Conservation (phyloP, 2,113 vertebrate species). For the Paraplagusia blochii region DNA sequence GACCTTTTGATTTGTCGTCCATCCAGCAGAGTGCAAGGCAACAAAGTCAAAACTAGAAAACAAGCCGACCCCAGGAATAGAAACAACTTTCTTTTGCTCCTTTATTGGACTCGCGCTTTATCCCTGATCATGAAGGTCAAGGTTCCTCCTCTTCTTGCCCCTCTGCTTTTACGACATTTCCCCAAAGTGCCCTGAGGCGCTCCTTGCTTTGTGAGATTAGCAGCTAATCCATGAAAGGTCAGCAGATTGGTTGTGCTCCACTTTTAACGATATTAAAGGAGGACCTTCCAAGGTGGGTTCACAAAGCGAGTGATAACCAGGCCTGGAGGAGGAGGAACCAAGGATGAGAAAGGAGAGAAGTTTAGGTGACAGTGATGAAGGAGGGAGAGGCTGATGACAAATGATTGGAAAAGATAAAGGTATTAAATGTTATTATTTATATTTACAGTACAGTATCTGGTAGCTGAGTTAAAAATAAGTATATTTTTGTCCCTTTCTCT, state of each 20-base stretch:
- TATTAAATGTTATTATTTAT: too few relatives aligned
- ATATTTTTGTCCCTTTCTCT: too few relatives aligned
- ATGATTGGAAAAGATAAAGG: too few relatives aligned
- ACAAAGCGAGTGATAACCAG: conserved; percentile 59
- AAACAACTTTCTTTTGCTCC: conserved; percentile 16
- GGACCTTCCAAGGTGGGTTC: conserved; percentile 53
- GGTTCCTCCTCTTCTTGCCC: conserved; percentile 43
- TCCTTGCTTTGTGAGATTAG: conserved; percentile 67
- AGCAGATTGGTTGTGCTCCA: conserved; percentile 53
- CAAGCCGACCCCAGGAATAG: conserved; percentile 8
- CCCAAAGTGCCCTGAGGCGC: conserved; percentile 58
- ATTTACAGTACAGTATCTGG: too few relatives aligned
- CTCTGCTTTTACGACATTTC: conserved; percentile 35
- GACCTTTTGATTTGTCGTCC: neutral
- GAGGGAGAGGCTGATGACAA: too few relatives aligned
- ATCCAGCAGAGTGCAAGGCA: conserved; percentile 7
- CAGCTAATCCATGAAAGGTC: conserved; percentile 72
- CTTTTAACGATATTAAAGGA: conserved; percentile 66
- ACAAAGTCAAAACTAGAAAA: neutral
- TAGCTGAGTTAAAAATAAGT: too few relatives aligned
- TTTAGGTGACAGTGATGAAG: conserved; percentile 3
- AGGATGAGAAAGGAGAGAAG: neutral
- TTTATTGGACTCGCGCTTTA: conserved; percentile 33
- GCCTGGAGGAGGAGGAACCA: conserved; percentile 29
- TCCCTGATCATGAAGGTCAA: conserved; percentile 71